Evolutionary conservation across 2,113 vertebrate genomes (phyloP), one percentile per base, ranked within the genome.

Genomic region (Struthidea cinerea): DNA sequence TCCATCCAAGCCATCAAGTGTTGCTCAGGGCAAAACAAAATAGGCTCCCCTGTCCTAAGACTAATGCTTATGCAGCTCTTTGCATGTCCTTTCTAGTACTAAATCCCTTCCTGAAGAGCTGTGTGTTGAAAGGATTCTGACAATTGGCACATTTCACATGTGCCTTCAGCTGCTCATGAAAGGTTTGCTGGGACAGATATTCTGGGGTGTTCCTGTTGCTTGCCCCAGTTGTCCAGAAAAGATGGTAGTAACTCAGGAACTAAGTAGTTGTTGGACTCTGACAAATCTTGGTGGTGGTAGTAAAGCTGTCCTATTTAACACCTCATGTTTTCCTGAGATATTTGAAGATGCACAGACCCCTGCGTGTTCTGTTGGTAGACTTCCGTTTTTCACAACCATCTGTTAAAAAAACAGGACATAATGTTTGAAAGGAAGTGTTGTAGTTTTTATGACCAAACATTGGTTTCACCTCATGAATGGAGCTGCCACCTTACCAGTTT

Each of bases 11-110:
- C 65, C 92, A 89, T 94, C 83, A 76, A 94, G 74, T 76, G 86
- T 93, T 90, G 92, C 96, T 94, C 80, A 86, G 92, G 88, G 94
- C 94, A 82, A 91, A 84, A 84, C 90, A 93, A 93, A 94, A 90
- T 78, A 93, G 76, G 71, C 60, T 97, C n/a, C n/a, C 69, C 53
- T 93, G 77, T 96, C 89, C 88, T 80, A 81, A 78, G 75, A 87
- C 65, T 84, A 41, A 35, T 6, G 84, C 88, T 96, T 90, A 74
- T 92, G 60, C 86, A 90, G 83, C 84, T 87, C 41, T 93, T 94
- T 92, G 61, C 93, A 61, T 92, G 92, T 92, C 61, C 69, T 89
- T 94, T 92, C 86, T 96, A 81, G 77, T 91, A 75, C 42, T 92
- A 94, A 97, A 95, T 95, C 80, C 84, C 56, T 46, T 96, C 27